These are phyloP conservation scores for Geopemphigus sp. DNA, from an alignment of 1,140 invertebrate genomes.

Conservation along the genomic window DNA sequence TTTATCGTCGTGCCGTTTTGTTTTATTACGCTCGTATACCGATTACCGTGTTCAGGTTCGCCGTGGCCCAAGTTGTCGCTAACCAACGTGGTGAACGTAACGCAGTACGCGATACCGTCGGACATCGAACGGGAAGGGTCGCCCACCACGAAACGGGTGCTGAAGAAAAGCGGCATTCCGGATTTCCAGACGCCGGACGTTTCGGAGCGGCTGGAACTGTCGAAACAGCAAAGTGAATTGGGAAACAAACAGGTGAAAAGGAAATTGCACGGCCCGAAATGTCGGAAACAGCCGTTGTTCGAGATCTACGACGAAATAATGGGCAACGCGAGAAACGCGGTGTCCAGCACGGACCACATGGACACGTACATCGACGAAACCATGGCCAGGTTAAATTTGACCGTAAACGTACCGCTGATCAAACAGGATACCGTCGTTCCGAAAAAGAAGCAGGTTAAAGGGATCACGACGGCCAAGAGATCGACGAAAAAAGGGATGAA, in stretches of 20 bases:
- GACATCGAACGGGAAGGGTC: slow-evolving; percentile 11
- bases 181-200: not conserved
- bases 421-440: not conserved
- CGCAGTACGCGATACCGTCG: not conserved
- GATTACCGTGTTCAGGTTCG: not conserved
- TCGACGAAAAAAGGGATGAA: too few species aligned
- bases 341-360: not conserved
- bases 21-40: not conserved
- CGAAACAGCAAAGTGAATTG: not conserved
- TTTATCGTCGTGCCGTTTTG: not conserved
- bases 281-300: not conserved
- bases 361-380: not conserved
- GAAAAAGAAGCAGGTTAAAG: too few species aligned
- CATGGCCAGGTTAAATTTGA: not conserved
- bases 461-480: too few species aligned
- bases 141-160: not conserved
- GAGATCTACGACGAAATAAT: not conserved
- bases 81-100: not conserved
- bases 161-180: not conserved
- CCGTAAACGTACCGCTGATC: not conserved
- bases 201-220: not conserved
- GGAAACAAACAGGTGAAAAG: not conserved
- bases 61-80: not conserved
- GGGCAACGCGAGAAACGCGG: not conserved
- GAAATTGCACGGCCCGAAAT: not conserved